phyloP scores from a whole-genome alignment of 1,140 invertebrate genomes.

The Diachasma alloeum region DNA sequence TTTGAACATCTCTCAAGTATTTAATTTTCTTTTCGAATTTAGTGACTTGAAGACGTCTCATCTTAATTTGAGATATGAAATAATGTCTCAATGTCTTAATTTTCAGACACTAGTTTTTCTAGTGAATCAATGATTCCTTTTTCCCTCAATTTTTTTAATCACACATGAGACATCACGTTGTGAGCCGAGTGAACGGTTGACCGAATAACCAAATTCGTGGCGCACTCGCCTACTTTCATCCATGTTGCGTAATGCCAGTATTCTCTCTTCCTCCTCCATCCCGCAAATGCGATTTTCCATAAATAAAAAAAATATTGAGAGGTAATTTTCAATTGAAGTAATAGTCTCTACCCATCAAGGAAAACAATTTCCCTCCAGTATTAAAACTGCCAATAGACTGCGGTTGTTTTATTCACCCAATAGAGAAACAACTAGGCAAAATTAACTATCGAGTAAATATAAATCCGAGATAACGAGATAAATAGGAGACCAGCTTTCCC shows the following conservation, averaged over 20 bases:
- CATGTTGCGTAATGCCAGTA: slow-evolving; percentile 43
- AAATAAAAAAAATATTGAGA: not conserved
- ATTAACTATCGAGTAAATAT: not conserved
- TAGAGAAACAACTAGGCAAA: not conserved
- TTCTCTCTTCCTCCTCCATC: not conserved
- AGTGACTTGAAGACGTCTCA: too few relatives aligned
- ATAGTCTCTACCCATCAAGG: not conserved
- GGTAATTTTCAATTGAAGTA: not conserved
- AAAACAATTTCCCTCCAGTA: too few relatives aligned
- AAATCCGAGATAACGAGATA: slow-evolving; percentile 17
- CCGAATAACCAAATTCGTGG: slow-evolving; percentile 63
- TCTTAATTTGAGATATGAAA: too few relatives aligned
- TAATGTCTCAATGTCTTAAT: too few relatives aligned
- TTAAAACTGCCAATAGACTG: too few relatives aligned
- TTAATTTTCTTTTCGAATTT: too few relatives aligned
- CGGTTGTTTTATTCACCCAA: not conserved
- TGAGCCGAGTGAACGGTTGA: slow-evolving; percentile 45
- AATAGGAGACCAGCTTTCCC: slow-evolving; percentile 35
- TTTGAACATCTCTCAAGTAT: too few relatives aligned
- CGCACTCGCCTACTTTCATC: slow-evolving; percentile 53
- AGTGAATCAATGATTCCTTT: not conserved
- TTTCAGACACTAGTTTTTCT: not conserved
- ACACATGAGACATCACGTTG: slow-evolving; percentile 40
- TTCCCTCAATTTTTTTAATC: not conserved
- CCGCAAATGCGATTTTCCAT: not conserved